These are phyloP conservation scores for Gila robusta DNA, from an alignment of 2,797 vertebrate genomes.

Conservation along the genomic window DNA sequence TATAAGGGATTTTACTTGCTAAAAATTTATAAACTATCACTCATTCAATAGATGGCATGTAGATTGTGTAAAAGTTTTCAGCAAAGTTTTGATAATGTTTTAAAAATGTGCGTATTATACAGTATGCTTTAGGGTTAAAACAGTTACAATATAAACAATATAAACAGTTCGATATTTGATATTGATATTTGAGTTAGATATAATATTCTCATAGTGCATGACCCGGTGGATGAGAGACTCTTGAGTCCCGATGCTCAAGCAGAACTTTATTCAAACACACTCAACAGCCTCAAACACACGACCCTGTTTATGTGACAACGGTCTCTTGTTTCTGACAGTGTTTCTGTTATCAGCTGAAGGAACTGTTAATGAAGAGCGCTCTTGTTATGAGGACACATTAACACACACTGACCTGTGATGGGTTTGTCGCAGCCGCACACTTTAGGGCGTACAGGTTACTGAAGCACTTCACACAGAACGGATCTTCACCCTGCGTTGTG, in stretches of 20 bases:
- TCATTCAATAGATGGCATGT: too few relatives aligned
- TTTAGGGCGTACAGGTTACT: slow-evolving; percentile 94
- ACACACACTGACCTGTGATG: slow-evolving; percentile 88
- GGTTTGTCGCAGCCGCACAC: slow-evolving; percentile 91
- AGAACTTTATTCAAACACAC: not conserved
- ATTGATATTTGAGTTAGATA: not conserved
- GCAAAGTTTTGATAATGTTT: too few relatives aligned
- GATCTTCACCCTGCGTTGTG: slow-evolving; percentile 92
- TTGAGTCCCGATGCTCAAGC: not conserved
- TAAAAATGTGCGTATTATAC: too few relatives aligned
- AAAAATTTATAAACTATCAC: too few relatives aligned
- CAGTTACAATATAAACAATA: too few relatives aligned
- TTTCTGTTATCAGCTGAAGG: slow-evolving; percentile 4
- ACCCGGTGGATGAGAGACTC: not conserved
- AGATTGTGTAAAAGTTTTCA: too few relatives aligned
- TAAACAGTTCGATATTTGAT: not conserved
- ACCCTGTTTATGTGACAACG: slow-evolving; percentile 8
- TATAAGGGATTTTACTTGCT: too few relatives aligned
- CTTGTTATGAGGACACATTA: slow-evolving; percentile 31
- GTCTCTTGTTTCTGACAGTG: slow-evolving; percentile 8
- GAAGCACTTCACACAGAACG: slow-evolving; percentile 94
- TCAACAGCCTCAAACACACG: slow-evolving; percentile 15
- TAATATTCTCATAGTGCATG: not conserved
- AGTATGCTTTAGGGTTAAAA: too few relatives aligned
- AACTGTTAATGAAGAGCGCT: not conserved